Base-by-base conservation (phyloP, 23 tunicate genomes). In the Clavelina lepadiformis region DNA sequence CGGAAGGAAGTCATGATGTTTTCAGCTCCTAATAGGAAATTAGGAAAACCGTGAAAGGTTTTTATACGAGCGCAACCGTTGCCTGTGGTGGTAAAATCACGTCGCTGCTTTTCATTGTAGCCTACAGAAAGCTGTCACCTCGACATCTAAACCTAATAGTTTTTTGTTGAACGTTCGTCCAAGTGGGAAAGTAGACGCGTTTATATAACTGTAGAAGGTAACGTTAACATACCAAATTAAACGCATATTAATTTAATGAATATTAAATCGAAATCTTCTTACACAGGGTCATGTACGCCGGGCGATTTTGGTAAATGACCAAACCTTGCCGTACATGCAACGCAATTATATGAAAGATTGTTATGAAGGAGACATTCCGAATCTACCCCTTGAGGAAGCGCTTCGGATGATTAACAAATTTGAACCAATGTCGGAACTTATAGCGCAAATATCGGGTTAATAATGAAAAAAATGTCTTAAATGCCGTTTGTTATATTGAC, bases 401-500 rank as follows among this genome's bases (percentile, higher is more conserved):
- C 28, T 52, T n/a, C 19, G 30, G 37, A 5, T 59, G 68, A 60
- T 59, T 8, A 60, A 73, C 56, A 59, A 38, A 0, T 59, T 58
- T 60, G 68, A 73, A 22, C 69, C 68, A 0, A 35, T 57, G n/a
- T 67, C 70, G 30, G 64, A 77, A 22, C 55, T 67, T 8, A 52
- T 55, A 35, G 36, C 54, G 33, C 72, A 77, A 33, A 30, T 77
- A 13, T 67, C 75, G 19, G 83, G 83, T 77, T 33, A 18, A 51
- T 11, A 5, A 29, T 0, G 0, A 0, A n/a, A n/a, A n/a, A n/a
- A n/a, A n/a, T n/a, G 25, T 19, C 77, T 0, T 33, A 38, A 46
- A 15, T 22, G 32, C 19, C 56, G 31, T n/a, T 0, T 19, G 13
- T 55, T 0, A n/a, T 20, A 24, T 55, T n/a, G n/a, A n/a, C n/a